Conservation (phyloP, 2,797 vertebrate species). For the Botia almorhae region DNA sequence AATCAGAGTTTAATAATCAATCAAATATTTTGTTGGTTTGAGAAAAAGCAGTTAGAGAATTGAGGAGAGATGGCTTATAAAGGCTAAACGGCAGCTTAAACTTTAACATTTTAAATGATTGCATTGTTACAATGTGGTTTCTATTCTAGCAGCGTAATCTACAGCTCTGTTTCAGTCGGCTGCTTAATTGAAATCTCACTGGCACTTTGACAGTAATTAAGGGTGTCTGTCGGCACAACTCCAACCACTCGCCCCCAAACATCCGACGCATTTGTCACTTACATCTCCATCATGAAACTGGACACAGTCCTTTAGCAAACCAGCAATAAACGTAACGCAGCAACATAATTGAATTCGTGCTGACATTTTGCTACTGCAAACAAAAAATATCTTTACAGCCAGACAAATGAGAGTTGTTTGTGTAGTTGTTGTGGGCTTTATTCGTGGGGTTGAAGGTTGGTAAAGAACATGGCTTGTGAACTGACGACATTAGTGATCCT, state of each 20-base stretch:
- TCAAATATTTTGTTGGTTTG: no score
- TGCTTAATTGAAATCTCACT: constrained; percentile 7
- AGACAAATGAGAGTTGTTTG: constrained; percentile 1
- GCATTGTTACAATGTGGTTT: not conserved
- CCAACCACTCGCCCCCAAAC: constrained; percentile 4
- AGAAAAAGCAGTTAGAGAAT: no score
- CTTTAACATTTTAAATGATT: not conserved
- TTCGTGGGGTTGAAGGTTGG: not conserved
- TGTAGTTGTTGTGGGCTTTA: no score
- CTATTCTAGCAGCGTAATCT: constrained; percentile 4
- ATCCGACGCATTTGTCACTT: not conserved
- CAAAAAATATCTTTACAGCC: not conserved
- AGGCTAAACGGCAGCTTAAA: not conserved
- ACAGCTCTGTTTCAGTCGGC: not conserved
- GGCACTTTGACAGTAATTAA: constrained; percentile 29
- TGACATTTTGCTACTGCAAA: not conserved
- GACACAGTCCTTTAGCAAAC: constrained; percentile 2
- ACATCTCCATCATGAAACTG: not conserved
- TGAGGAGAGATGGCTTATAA: no score
- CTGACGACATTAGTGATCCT: not conserved
- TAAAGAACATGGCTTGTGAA: not conserved
- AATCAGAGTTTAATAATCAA: no score
- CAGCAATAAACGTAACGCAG: constrained; percentile 9
- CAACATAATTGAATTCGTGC: not conserved
- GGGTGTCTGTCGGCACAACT: not conserved